Evolutionary conservation across 1,140 invertebrate genomes (phyloP), one percentile per base, ranked within the genome.

Genomic region (Bombus vancouverensis): DNA sequence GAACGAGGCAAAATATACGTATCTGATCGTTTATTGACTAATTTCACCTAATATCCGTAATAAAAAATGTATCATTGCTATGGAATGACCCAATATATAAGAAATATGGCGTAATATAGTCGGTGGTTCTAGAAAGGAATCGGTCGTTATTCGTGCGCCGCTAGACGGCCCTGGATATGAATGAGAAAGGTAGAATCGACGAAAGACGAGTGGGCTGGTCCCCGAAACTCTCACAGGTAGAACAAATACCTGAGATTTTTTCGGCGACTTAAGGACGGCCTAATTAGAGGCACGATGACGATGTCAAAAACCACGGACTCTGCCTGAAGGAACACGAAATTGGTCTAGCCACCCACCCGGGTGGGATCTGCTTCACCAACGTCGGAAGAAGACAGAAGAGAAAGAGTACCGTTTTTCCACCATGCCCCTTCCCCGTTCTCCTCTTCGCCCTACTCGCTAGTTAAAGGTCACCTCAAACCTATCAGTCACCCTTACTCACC

Each of bases 231-330:
- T 72, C 83, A 88, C 91, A 92, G 91, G 91, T 92, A 92, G 90
- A 91, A 92, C 81, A 91, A 91, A 92, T 92, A 92, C 91, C 90
- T 91, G 88, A 84, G 72, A 89, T 90, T 91, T 86, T 87, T 92
- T 88, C 85, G 86, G 81, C 89, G 87, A 88, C 87, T 86, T 85
- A 87, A 89, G 80, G 81, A 86, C 86, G 85, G 89, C 86, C 92
- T 92, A 93, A 93, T 93, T 92, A 93, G 88, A 84, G 83, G 79
- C 87, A 88, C 88, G 87, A 93, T 91, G 90, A 92, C 90, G 91
- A 92, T 89, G 90, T 92, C 91, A 92, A 92, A 91, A 92, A 93
- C 86, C 86, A 92, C 89, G 87, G 87, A 87, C 81, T 79, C 44
- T 84, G 79, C 82, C 83, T 47, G 82, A 28, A 84, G 90, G 81